phyloP scores from a whole-genome alignment of 2,797 vertebrate species.

The Lemur catta region DNA sequence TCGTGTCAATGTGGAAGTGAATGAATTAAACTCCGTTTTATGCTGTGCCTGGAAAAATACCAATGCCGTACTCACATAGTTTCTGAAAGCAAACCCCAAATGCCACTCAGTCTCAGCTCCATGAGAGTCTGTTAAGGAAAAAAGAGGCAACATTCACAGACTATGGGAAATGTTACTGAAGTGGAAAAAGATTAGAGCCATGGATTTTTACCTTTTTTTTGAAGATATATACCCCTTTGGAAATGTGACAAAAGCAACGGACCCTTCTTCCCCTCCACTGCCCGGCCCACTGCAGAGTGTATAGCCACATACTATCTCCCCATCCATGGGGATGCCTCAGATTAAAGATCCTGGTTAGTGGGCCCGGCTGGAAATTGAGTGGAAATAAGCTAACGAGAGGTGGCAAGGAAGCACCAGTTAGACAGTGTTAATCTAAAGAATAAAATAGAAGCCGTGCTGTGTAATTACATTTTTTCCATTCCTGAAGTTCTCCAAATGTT shows the following conservation, averaged over 20 bases:
- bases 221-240: neutral
- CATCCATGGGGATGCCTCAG: neutral
- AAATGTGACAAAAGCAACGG: neutral
- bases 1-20: conserved; percentile 55
- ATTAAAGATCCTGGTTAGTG: neutral
- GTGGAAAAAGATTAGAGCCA: neutral
- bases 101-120: conserved; percentile 11
- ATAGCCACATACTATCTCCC: neutral
- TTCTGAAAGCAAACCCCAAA: conserved; percentile 49
- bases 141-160: neutral
- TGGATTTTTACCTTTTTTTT: neutral
- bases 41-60: conserved; percentile 44
- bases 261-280: neutral
- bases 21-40: conserved; percentile 43
- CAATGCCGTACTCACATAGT: neutral
- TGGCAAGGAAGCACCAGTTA: neutral
- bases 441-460: neutral
- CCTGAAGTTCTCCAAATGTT: neutral
- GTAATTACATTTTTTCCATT: neutral
- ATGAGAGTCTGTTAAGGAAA: neutral
- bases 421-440: neutral
- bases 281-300: neutral
- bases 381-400: neutral
- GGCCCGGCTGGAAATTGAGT: neutral
- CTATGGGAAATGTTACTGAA: neutral